Percentiles rank a stretch among this genome's conserved stretches.
Evolutionary conservation across 2,797 vertebrate genomes (phyloP).

Genomic region (Diglossa cyanea): DNA sequence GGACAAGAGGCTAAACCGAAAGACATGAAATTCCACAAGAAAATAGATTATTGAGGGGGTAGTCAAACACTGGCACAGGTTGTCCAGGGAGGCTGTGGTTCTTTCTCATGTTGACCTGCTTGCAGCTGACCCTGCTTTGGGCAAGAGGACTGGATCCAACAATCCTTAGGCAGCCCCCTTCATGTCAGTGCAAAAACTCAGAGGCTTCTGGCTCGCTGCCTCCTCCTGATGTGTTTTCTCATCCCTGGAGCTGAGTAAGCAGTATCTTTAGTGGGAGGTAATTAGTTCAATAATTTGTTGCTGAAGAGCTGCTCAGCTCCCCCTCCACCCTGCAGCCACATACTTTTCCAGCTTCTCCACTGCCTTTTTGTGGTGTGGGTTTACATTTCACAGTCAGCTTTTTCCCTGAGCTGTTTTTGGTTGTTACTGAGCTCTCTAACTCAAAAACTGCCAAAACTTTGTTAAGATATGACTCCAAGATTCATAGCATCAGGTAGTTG

Average conservation of each 20-base stretch:
- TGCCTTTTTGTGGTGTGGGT: background rate
- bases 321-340: background rate
- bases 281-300: background rate
- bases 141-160: background rate
- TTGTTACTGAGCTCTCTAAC: background rate
- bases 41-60: background rate
- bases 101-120: background rate
- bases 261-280: background rate
- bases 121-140: background rate
- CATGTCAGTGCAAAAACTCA: background rate
- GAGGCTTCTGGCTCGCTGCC: background rate
- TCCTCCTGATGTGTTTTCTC: background rate
- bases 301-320: background rate
- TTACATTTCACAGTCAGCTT: background rate
- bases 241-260: background rate
- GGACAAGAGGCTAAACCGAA: background rate
- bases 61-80: background rate
- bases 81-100: background rate
- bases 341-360: background rate
- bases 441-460: background rate
- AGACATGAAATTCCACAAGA: background rate
- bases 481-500: background rate
- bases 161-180: background rate
- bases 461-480: background rate
- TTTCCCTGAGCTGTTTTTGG: background rate